Base-by-base conservation (phyloP, 2,888 invertebrate species). In the Molorchus minor region DNA sequence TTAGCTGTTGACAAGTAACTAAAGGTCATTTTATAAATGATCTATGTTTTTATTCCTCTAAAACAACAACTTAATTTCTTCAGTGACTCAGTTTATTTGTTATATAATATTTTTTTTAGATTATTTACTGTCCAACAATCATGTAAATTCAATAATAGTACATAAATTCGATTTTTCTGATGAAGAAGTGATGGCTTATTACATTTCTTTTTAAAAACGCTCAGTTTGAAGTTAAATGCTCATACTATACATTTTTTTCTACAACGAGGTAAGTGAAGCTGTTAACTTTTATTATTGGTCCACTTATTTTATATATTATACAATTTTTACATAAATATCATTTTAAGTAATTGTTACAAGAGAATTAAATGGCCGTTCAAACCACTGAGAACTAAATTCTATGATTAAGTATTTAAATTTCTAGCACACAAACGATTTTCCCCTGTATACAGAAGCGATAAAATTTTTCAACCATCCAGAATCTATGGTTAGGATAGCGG, bases 111-210 rank as follows among this genome's bases (percentile, higher is more conserved):
- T 67, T 65, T 69, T 88, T 88, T 62, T 84, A 98, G 99, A 99
- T 89, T 99, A 98, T 82, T 85, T 99, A 55, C 85, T 99, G 56
- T 98, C 98, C 77, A 99, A 99, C 82, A 99, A 99, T 81, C 98
- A 99, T 83, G 98, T 99, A 33, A 99, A 99, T 83, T 96, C 96
- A 45, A 99, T 99, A 77, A 99, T 99, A 79, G 95, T 97, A 53
- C 98, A 99, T 83, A 97, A 97, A 82, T 99, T 99, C 85, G 98
- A 99, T 82, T 97, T 99, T 79, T 96, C 96, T 2, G 98, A 99
- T 82, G 99, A 99, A 82, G 99, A 99, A 85, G 98, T 98, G 44
- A 97, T 98, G 96, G 98, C 98, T 1, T 99, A 99, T 81, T 99
- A 99, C 81, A 99, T 99, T 78, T 96, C 98, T 46, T 99, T 81